These are phyloP conservation scores for Dendrocopos noguchii DNA, from an alignment of 2,113 vertebrate genomes.

Conservation along the genomic window DNA sequence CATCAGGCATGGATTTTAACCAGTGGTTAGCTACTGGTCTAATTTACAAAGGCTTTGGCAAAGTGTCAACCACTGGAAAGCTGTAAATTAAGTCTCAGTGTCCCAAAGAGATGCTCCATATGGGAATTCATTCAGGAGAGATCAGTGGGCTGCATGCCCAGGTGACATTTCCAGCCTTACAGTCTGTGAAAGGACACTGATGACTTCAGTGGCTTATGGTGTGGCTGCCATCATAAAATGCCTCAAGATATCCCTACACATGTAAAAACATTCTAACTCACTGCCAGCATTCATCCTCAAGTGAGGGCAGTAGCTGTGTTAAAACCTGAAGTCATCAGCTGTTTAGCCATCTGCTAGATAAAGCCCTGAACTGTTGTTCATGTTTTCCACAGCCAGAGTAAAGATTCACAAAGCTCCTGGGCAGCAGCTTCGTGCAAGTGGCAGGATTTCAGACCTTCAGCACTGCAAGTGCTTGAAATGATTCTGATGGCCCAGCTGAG, in stretches of 20 bases:
- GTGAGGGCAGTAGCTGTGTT: neutral
- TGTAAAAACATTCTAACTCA: neutral
- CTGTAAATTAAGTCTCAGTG: neutral
- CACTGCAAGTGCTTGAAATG: neutral
- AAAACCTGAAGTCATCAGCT: neutral
- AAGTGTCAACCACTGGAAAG: neutral
- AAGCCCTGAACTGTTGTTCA: neutral
- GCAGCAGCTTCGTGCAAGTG: neutral
- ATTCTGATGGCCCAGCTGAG: neutral
- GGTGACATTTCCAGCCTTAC: neutral
- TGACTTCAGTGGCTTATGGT: accelerated
- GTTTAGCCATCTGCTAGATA: neutral
- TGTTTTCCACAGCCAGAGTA: neutral
- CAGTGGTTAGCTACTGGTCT: neutral
- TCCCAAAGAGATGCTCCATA: neutral
- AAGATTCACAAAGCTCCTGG: neutral
- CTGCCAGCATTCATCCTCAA: neutral
- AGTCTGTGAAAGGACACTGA: neutral
- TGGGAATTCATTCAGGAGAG: neutral
- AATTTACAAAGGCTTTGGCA: neutral
- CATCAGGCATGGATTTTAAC: neutral
- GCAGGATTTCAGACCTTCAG: neutral
- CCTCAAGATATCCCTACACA: neutral
- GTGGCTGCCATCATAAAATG: neutral
- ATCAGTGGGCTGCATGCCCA: neutral